Evolutionary conservation across 2,113 vertebrate genomes (phyloP), one percentile per base, ranked within the genome.

Genomic region (Nerophis lumbriciformis): DNA sequence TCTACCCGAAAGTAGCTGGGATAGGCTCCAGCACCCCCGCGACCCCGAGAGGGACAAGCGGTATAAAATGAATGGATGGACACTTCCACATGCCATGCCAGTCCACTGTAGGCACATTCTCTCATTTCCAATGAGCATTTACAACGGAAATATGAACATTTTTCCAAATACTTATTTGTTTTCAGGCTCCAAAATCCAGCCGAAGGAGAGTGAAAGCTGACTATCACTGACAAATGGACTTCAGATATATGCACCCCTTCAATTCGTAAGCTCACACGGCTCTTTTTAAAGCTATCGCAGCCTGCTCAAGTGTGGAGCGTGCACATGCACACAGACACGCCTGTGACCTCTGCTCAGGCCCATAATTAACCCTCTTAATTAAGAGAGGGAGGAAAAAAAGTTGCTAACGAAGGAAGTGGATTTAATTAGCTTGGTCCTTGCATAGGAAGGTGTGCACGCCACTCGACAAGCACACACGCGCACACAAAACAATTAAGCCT

Each of bases 401-500:
- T 85, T 79, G 72, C 79, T 82, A 84, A 85, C 61, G 72, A 83
- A 88, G 84, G 79, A 80, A 85, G 85, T 82, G 78, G 83, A 88
- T 90, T 90, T 90, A 87, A 90, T 90, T 90, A 90, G 79, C 88
- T 59, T 66, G 62, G 81, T 87, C 75, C 78, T 76, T 68, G 63
- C 76, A 36, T 39, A 49, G 65, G 57, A 69, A 67, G 48, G 53
- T 8, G 72, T 65, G 72, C 65, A 6, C 52, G 5, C 48, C 47
- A 1, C 39, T 16, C 65, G 66, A 69, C 72, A 65, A 71, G 53
- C 35, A 11, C 45, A 14, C 71, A 0, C 19, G 37, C 78, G 73
- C 84, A 73, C 80, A 82, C 78, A 83, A 90, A 89, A 90, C 85
- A 89, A 90, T 90, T 87, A 90, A 80, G 82, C 74, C 80, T 78